phyloP scores from a whole-genome alignment of 2,888 invertebrate species.

The Pachliopta kotzebuea region DNA sequence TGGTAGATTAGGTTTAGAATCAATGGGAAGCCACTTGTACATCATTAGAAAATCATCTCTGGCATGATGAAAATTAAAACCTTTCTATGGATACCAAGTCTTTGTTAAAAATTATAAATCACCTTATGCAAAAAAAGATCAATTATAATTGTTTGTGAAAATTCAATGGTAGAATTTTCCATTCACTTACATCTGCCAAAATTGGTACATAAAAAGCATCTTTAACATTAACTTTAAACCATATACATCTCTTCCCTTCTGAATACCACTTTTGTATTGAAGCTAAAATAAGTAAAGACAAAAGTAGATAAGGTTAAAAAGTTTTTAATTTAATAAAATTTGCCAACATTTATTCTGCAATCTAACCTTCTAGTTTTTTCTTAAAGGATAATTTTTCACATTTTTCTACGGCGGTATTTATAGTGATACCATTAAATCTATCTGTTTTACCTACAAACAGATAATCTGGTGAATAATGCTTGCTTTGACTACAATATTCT shows the following conservation, averaged over 20 bases:
- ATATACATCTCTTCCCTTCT: constrained; percentile 85
- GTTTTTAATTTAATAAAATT: not conserved
- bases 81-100: constrained; percentile 80
- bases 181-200: constrained; percentile 82
- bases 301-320: not conserved
- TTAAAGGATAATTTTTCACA: constrained; percentile 43
- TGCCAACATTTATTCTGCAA: not conserved
- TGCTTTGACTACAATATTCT: constrained; percentile 35
- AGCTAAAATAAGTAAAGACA: constrained; percentile 72
- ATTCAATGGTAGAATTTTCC: constrained; percentile 3
- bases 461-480: constrained; percentile 27
- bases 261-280: constrained; percentile 85
- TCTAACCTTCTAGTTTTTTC: constrained; percentile 52
- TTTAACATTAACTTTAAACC: constrained; percentile 88
- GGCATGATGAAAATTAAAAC: constrained; percentile 95
- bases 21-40: constrained; percentile 88
- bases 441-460: constrained; percentile 52
- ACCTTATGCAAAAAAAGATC: constrained; percentile 10
- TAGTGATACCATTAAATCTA: constrained; percentile 59
- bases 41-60: constrained; percentile 89
- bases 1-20: constrained; percentile 84
- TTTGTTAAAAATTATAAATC: constrained; percentile 32
- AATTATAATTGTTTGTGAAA: constrained; percentile 5
- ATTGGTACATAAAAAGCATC: constrained; percentile 87
- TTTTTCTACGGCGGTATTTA: constrained; percentile 49